Conservation (phyloP, 2,797 vertebrate species). For the Diceros bicornis region DNA sequence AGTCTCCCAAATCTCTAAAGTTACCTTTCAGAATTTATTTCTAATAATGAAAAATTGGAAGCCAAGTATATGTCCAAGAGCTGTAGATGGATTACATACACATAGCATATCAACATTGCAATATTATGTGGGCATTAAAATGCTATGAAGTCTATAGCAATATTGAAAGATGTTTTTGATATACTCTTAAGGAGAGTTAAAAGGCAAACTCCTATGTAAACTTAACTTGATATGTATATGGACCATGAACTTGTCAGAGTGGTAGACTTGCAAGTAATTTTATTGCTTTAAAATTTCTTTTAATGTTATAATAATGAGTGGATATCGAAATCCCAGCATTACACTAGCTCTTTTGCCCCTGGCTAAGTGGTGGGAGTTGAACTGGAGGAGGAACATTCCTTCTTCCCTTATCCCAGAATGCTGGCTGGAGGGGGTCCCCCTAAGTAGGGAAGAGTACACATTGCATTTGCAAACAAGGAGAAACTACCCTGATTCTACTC, state of each 20-base stretch:
- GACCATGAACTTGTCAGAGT: neutral
- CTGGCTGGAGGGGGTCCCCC: neutral
- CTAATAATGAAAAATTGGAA: constrained; percentile 8
- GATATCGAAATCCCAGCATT: neutral
- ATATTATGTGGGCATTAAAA: neutral
- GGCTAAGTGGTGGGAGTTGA: neutral
- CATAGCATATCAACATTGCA: neutral
- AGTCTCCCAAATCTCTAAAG: constrained; percentile 21
- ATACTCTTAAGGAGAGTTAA: neutral
- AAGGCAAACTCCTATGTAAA: neutral
- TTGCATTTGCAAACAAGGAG: neutral
- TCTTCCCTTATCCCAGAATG: neutral
- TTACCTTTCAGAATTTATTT: constrained; percentile 34
- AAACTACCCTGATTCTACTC: neutral
- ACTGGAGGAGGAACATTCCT: neutral
- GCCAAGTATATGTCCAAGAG: neutral
- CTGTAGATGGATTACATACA: neutral
- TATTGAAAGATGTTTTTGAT: neutral
- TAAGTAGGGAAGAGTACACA: neutral
- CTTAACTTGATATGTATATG: neutral
- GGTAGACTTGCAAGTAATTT: constrained; percentile 6
- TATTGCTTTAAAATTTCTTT: neutral
- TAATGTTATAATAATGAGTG: neutral
- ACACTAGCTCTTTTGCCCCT: neutral
- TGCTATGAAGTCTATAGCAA: neutral